A percentile compares a stretch with the other conserved stretches of the same genome.
Evolutionary conservation across 53 echinoderm and acorn worm species (phyloP).

Genomic region (Paelopatides confundens): DNA sequence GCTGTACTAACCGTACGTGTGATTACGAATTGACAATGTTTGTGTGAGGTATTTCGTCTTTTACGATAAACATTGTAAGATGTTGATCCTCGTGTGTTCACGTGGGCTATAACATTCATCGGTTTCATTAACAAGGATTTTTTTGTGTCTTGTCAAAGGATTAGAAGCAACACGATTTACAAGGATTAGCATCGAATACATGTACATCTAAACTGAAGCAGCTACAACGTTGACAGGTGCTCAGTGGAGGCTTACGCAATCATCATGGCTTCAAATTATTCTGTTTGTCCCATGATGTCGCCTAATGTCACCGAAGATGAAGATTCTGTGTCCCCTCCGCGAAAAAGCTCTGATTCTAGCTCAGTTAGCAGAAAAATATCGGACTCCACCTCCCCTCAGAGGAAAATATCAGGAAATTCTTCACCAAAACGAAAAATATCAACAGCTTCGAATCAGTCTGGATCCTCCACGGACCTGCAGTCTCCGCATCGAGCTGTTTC

Average conservation of each 20-base stretch:
- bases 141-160: slow-evolving; percentile 18
- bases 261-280: slow-evolving; percentile 55
- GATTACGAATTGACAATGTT: slow-evolving; percentile 1
- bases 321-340: slow-evolving; percentile 41
- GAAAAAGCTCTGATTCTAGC: slow-evolving; percentile 45
- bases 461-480: slow-evolving; percentile 27
- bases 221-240: slow-evolving; percentile 25
- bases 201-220: slow-evolving; percentile 22
- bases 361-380: slow-evolving; percentile 40
- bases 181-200: slow-evolving; percentile 11
- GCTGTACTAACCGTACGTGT: neutral
- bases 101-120: slow-evolving; percentile 13
- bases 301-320: slow-evolving; percentile 48
- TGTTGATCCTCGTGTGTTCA: slow-evolving; percentile 33
- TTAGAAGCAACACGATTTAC: slow-evolving; percentile 8
- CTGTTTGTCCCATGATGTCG: slow-evolving; percentile 40
- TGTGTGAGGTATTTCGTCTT: slow-evolving; percentile 22
- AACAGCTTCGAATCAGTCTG: slow-evolving; percentile 34
- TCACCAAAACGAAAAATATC: slow-evolving; percentile 36
- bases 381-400: slow-evolving; percentile 45
- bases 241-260: slow-evolving; percentile 35
- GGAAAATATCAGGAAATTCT: slow-evolving; percentile 47
- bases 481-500: slow-evolving; percentile 44
- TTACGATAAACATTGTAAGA: slow-evolving; percentile 34
- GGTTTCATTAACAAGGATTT: slow-evolving; percentile 32